A percentile compares a stretch with the other conserved stretches of the same genome.
Conservation (phyloP, 2,888 invertebrate genomes). For the Eilema caniola region DNA sequence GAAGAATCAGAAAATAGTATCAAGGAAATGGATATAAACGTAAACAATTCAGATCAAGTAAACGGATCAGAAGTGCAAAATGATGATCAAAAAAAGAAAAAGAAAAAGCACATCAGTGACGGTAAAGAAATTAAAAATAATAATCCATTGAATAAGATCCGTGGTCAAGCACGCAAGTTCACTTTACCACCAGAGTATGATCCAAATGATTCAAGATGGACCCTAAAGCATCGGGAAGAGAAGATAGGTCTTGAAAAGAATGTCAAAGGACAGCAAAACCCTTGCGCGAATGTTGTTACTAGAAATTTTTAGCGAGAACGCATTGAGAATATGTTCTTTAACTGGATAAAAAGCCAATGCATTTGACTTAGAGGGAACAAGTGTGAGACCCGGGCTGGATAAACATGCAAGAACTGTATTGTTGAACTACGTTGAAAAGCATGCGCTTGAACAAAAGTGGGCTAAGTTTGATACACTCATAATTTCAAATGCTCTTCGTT, state of each 20-base stretch:
- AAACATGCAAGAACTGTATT: not conserved
- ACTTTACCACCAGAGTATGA: conserved; percentile 7
- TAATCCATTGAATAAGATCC: not conserved
- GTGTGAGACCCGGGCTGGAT: conserved; percentile 7
- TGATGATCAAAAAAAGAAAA: too few species aligned
- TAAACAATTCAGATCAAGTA: too few species aligned
- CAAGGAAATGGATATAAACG: too few species aligned
- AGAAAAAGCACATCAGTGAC: too few species aligned
- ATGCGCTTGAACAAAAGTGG: not conserved
- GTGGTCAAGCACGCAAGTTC: conserved; percentile 8
- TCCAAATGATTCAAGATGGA: conserved; percentile 9
- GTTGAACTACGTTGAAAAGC: not conserved
- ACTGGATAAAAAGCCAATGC: conserved; percentile 2
- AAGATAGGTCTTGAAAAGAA: not conserved
- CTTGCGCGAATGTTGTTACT: conserved; percentile 8
- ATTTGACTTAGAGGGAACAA: not conserved
- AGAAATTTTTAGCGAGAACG: conserved; percentile 6
- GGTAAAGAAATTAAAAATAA: too few species aligned
- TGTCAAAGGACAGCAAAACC: conserved; percentile 4
- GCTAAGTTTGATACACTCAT: not conserved
- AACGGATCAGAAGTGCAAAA: too few species aligned
- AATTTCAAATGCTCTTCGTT: not conserved
- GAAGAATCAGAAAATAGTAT: too few species aligned
- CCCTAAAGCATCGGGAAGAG: not conserved
- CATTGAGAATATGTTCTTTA: conserved; percentile 5